Conservation (phyloP, 2,888 invertebrate genomes). For the Antitype chi region DNA sequence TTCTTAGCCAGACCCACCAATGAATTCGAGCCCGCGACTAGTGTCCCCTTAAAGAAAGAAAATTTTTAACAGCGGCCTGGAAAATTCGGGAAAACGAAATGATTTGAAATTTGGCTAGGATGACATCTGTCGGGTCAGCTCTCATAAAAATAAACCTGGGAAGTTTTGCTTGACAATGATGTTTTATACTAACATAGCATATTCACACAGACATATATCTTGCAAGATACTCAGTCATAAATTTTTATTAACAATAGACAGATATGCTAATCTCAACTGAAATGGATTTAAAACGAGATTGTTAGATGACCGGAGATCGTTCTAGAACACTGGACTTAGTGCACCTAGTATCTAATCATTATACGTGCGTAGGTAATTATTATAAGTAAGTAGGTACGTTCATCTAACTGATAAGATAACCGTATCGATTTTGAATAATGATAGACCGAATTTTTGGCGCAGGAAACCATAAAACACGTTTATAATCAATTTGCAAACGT, state of each 20-base stretch:
- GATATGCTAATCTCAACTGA: conserved; percentile 6
- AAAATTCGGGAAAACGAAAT: no score
- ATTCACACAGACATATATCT: background rate
- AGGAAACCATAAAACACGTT: background rate
- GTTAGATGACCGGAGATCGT: background rate
- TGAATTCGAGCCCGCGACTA: no score
- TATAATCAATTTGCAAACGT: no score
- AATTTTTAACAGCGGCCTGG: no score
- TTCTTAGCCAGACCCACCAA: no score
- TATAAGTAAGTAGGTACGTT: conserved; percentile 3
- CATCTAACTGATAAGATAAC: conserved; percentile 25
- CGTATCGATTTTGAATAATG: conserved; percentile 31
- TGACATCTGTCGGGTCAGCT: no score
- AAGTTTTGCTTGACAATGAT: background rate
- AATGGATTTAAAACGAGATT: background rate
- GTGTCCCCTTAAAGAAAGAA: no score
- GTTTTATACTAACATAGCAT: background rate
- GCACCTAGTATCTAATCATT: conserved; percentile 39
- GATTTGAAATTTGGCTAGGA: no score
- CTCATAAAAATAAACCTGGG: background rate
- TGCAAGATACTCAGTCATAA: conserved; percentile 13
- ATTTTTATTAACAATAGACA: conserved; percentile 8
- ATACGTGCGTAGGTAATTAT: background rate
- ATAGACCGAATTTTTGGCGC: background rate
- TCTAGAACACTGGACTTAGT: conserved; percentile 40